Percentiles rank a stretch among this genome's conserved stretches.
Conservation (phyloP, 2,888 invertebrate species). For the Microctonus aethiopoides region DNA sequence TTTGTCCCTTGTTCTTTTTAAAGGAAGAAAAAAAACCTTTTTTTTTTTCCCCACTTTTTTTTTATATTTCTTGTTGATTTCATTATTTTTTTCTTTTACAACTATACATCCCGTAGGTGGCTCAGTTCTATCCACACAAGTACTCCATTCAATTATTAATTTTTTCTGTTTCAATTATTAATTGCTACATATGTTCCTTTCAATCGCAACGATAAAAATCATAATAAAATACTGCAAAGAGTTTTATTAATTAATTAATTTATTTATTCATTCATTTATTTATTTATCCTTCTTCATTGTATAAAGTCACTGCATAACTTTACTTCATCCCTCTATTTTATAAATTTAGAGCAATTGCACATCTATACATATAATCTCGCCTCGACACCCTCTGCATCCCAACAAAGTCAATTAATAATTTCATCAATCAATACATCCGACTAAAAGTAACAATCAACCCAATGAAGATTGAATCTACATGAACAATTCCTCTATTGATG, state of each 20-base stretch:
- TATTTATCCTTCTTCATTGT: not conserved
- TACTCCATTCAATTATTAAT: not conserved
- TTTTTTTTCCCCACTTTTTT: not conserved
- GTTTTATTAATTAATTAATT: too few species aligned
- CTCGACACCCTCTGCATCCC: not conserved
- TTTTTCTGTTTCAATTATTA: not conserved
- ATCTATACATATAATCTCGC: slow-evolving; percentile 4
- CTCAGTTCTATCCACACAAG: slow-evolving; percentile 1
- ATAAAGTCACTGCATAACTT: not conserved
- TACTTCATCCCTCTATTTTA: not conserved
- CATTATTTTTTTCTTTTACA: slow-evolving; percentile 6
- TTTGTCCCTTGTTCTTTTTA: not conserved
- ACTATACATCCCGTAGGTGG: not conserved
- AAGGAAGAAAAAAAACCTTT: not conserved
- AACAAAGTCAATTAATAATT: slow-evolving; percentile 13
- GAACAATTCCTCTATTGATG: not conserved
- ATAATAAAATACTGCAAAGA: too few species aligned
- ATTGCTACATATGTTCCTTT: not conserved
- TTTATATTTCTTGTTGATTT: slow-evolving; percentile 1
- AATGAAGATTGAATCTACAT: not conserved
- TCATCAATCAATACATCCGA: slow-evolving; percentile 2
- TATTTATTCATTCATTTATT: not conserved
- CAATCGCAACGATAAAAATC: not conserved
- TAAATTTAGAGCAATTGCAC: slow-evolving; percentile 1
- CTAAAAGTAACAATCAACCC: not conserved